These are phyloP conservation scores for Phoenicopterus ruber DNA, from an alignment of 2,113 vertebrate genomes.

Conservation along the genomic window DNA sequence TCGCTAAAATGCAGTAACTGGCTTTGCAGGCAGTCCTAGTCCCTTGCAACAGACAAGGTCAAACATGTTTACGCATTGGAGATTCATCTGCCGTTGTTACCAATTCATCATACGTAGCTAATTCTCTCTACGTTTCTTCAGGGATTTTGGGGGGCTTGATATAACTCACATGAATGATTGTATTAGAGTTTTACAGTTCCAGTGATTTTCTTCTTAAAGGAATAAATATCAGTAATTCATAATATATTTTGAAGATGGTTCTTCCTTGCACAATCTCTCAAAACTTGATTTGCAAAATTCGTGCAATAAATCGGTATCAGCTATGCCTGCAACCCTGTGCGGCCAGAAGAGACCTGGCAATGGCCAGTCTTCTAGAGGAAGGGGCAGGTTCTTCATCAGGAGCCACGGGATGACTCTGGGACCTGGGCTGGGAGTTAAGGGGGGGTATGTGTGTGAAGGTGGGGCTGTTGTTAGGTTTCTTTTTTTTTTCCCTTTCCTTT, in stretches of 20 bases:
- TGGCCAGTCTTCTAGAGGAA: not conserved
- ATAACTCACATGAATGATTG: not conserved
- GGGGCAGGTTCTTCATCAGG: not conserved
- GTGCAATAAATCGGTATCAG: not conserved
- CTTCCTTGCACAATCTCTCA: not conserved
- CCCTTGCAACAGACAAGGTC: not conserved
- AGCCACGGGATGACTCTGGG: not conserved
- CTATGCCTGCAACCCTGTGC: not conserved
- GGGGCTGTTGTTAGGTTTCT: not conserved
- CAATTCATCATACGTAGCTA: not conserved
- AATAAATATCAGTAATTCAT: not conserved
- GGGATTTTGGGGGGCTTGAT: not conserved
- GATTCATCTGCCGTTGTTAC: not conserved
- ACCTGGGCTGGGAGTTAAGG: not conserved
- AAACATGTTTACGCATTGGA: accelerated
- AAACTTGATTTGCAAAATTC: not conserved
- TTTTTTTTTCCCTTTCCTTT: not conserved
- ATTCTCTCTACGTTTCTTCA: accelerated
- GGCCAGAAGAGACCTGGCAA: not conserved
- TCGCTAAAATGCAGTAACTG: not conserved
- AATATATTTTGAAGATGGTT: not conserved
- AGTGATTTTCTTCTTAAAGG: not conserved
- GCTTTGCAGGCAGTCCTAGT: not conserved
- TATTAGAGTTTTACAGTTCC: not conserved
- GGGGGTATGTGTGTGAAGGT: not conserved